A percentile compares a stretch with the other conserved stretches of the same genome.
These are phyloP conservation scores for Heteronetta atricapilla DNA, from an alignment of 2,113 vertebrate species.

Conservation along the genomic window DNA sequence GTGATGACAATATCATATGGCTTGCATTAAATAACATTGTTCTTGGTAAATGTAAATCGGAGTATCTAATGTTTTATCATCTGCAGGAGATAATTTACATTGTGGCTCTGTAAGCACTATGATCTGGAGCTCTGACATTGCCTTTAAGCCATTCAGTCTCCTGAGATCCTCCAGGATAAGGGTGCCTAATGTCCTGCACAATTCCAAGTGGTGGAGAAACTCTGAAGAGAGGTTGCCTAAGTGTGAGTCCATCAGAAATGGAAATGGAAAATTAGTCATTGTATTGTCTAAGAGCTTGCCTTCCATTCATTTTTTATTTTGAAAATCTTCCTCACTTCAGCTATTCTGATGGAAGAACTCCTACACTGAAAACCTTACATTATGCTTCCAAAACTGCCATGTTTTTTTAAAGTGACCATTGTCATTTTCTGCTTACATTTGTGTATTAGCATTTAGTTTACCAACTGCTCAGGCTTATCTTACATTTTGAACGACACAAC, in stretches of 20 bases:
- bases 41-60: neutral
- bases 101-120: neutral
- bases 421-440: neutral
- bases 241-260: neutral
- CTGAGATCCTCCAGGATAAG: neutral
- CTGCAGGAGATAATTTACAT: neutral
- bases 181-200: neutral
- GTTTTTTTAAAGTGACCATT: neutral
- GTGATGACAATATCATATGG: neutral
- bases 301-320: neutral
- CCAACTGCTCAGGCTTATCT: neutral
- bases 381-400: neutral
- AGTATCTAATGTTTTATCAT: neutral
- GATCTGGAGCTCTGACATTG: neutral
- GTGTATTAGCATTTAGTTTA: neutral
- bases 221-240: neutral
- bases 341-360: neutral
- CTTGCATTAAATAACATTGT: neutral
- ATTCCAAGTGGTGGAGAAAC: neutral
- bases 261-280: neutral
- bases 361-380: neutral
- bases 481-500: neutral
- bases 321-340: neutral
- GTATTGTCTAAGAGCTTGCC: neutral
- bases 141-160: neutral